phyloP scores from a whole-genome alignment of 2,888 invertebrate genomes.

The Cephus rjabovi region DNA sequence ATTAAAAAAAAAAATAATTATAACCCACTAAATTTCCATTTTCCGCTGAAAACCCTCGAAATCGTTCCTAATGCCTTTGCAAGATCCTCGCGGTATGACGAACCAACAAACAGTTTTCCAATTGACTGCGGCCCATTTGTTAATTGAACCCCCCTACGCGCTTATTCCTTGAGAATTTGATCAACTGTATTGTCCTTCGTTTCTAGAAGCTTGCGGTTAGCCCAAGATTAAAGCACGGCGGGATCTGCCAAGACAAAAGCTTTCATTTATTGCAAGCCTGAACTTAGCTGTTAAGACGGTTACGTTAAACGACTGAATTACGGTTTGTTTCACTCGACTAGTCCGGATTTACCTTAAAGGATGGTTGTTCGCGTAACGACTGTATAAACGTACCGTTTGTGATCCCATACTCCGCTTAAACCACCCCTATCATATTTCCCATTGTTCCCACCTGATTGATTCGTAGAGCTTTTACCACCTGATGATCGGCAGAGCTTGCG shows the following conservation, averaged over 20 bases:
- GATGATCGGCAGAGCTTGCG: no score
- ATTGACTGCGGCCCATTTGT: neutral
- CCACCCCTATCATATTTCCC: neutral
- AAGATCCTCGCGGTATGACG: no score
- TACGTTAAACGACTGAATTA: neutral
- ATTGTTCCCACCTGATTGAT: neutral
- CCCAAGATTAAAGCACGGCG: neutral
- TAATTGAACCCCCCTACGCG: neutral
- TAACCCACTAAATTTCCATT: no score
- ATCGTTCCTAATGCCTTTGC: no score
- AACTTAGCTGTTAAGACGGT: neutral
- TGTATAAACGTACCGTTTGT: neutral
- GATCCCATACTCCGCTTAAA: neutral
- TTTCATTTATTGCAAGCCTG: neutral
- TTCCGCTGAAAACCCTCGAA: no score
- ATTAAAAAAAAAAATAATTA: neutral
- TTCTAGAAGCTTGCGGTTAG: neutral
- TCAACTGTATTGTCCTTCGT: neutral
- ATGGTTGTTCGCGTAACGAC: neutral
- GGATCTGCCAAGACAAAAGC: no score
- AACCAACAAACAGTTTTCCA: neutral
- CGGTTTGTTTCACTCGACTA: neutral
- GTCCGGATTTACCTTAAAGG: neutral
- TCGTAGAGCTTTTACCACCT: no score
- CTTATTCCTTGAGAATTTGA: neutral